A percentile compares a stretch with the other conserved stretches of the same genome.
These are phyloP conservation scores for Xiphorhynchus elegans DNA, from an alignment of 2,113 vertebrate genomes.

Conservation along the genomic window DNA sequence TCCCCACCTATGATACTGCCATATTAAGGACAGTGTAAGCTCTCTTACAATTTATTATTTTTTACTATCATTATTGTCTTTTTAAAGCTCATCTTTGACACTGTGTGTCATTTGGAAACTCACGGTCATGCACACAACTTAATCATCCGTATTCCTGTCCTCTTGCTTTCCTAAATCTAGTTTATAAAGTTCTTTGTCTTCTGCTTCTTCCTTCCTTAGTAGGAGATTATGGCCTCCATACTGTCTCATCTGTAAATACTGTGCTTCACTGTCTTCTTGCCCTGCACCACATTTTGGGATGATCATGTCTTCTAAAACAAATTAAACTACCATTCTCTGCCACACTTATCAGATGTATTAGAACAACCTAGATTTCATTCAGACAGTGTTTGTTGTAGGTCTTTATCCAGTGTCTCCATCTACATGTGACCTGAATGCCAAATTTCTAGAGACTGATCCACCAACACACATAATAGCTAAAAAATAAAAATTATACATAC, in stretches of 20 bases:
- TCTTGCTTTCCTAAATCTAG: not conserved
- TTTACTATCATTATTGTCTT: not conserved
- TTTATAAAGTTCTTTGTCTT: not conserved
- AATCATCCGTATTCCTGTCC: not conserved
- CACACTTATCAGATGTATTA: not conserved
- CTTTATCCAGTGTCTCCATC: not conserved
- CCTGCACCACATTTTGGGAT: not conserved
- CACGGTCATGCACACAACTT: accelerated
- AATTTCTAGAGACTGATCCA: not conserved
- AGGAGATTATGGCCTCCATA: not conserved
- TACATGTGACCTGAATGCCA: not conserved
- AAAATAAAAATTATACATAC: not conserved
- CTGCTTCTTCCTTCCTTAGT: not conserved
- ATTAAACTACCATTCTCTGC: not conserved
- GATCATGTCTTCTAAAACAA: not conserved
- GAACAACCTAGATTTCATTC: not conserved
- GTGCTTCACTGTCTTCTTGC: not conserved
- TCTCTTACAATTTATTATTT: not conserved
- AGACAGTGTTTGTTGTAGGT: not conserved
- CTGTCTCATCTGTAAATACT: not conserved
- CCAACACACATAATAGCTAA: not conserved
- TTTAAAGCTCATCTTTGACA: not conserved
- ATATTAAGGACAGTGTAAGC: not conserved
- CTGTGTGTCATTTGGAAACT: not conserved
- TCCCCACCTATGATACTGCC: not conserved